Conservation (phyloP, 2,888 invertebrate species). For the Oscheius myriophilus region DNA sequence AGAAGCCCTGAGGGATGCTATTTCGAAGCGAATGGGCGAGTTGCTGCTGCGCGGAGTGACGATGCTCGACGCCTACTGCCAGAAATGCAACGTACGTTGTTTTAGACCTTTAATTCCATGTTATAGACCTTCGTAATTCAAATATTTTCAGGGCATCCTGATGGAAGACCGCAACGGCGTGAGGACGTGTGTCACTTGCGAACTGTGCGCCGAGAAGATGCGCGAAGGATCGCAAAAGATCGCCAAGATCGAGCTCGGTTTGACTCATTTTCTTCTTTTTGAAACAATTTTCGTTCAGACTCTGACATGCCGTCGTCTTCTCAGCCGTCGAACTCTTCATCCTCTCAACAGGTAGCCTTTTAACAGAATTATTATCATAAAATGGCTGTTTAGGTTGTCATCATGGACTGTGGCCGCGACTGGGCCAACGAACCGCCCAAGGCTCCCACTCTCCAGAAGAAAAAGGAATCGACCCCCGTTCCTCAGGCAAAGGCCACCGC, state of each 20-base stretch:
- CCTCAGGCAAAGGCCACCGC: too few relatives aligned
- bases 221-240: slow-evolving; percentile 4
- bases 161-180: slow-evolving; percentile 49
- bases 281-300: too few relatives aligned
- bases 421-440: too few relatives aligned
- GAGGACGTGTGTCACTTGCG: slow-evolving; percentile 42
- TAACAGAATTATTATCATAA: too few relatives aligned
- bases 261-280: too few relatives aligned
- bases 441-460: not conserved
- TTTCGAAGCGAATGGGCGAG: slow-evolving; percentile 55
- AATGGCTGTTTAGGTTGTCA: too few relatives aligned
- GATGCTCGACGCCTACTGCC: slow-evolving; percentile 55
- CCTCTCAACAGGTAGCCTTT: too few relatives aligned
- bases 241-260: too few relatives aligned
- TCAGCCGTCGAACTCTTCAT: too few relatives aligned
- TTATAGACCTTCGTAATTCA: not conserved
- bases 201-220: slow-evolving; percentile 28
- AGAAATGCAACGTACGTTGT: slow-evolving; percentile 40
- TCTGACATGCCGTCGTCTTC: too few relatives aligned
- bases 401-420: too few relatives aligned
- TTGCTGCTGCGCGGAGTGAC: slow-evolving; percentile 49
- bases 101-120: too few relatives aligned
- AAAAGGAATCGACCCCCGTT: not conserved
- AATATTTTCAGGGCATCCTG: slow-evolving; percentile 34
- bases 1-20: slow-evolving; percentile 37